phyloP scores from a whole-genome alignment of 2,888 invertebrate species.

The Mesorhabditis sp. region DNA sequence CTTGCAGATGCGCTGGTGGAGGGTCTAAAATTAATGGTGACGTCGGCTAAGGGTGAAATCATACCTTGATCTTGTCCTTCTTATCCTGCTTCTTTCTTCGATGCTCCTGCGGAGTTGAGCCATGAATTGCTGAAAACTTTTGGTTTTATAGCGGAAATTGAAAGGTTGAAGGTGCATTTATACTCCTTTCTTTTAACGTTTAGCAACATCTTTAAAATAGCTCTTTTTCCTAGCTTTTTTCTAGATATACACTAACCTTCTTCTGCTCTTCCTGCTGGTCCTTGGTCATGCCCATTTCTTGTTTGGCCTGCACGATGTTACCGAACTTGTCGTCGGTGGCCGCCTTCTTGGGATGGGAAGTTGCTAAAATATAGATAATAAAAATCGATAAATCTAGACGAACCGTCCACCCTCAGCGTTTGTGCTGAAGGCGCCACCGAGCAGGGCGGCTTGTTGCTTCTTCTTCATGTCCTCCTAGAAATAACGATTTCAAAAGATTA shows the following conservation, averaged over 20 bases:
- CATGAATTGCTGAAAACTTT: constrained; percentile 20
- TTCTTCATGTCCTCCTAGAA: constrained; percentile 47
- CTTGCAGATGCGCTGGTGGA: constrained; percentile 55
- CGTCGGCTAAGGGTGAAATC: not conserved
- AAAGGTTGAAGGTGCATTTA: constrained; percentile 44
- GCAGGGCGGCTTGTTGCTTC: constrained; percentile 35
- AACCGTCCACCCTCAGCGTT: constrained; percentile 24
- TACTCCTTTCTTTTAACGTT: not conserved
- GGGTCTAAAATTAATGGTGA: not conserved
- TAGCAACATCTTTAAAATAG: not conserved
- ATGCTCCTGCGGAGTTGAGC: constrained; percentile 21
- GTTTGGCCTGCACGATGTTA: constrained; percentile 83
- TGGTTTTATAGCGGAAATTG: constrained; percentile 34
- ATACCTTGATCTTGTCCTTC: constrained; percentile 54
- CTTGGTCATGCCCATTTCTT: constrained; percentile 97
- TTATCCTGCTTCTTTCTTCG: constrained; percentile 32
- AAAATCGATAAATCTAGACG: constrained; percentile 7
- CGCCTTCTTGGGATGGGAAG: constrained; percentile 48
- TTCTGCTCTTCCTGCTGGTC: constrained; percentile 99
- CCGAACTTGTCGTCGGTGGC: constrained; percentile 56
- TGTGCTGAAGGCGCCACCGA: constrained; percentile 23
- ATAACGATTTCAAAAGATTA: not conserved
- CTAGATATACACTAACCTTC: constrained; percentile 17
- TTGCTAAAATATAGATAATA: constrained; percentile 20
- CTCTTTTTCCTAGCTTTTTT: not conserved